Percentiles rank a stretch among this genome's conserved stretches.
Conservation (phyloP, 2,888 invertebrate species). For the Cryptocephalus primarius region DNA sequence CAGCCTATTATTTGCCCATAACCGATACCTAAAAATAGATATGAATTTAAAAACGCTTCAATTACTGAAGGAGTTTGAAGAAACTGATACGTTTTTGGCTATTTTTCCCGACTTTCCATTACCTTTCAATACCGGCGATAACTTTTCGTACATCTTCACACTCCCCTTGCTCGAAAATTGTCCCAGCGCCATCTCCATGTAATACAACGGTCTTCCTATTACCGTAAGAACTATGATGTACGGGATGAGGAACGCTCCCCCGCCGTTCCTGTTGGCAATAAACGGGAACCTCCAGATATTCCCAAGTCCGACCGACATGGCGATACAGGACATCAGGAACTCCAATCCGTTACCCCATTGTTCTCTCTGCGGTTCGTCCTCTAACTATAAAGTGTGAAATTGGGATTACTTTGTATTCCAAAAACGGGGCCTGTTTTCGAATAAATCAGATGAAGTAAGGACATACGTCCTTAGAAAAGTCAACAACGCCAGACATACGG, state of each 20-base stretch:
- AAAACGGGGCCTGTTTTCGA: too few relatives aligned
- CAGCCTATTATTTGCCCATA: slow-evolving; percentile 55
- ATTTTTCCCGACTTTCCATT: too few relatives aligned
- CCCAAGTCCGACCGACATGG: slow-evolving; percentile 56
- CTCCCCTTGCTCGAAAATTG: slow-evolving; percentile 75
- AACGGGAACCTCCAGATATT: slow-evolving; percentile 60
- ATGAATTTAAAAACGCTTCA: too few relatives aligned
- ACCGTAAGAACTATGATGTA: slow-evolving; percentile 52
- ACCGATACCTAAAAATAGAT: slow-evolving; percentile 46
- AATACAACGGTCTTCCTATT: slow-evolving; percentile 72
- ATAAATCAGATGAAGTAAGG: too few relatives aligned
- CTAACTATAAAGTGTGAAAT: too few relatives aligned
- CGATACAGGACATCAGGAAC: slow-evolving; percentile 54
- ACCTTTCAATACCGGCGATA: slow-evolving; percentile 71
- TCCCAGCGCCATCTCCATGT: slow-evolving; percentile 71
- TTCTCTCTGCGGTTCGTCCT: too few relatives aligned
- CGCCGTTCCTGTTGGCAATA: slow-evolving; percentile 55
- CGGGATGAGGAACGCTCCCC: slow-evolving; percentile 57
- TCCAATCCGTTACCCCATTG: slow-evolving; percentile 51
- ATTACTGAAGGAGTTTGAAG: too few relatives aligned
- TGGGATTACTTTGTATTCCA: too few relatives aligned
- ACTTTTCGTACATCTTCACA: slow-evolving; percentile 55
- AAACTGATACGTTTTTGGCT: too few relatives aligned
- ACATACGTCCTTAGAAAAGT: too few relatives aligned
- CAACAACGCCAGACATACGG: too few relatives aligned